These are phyloP conservation scores for Phoxinus phoxinus DNA, from an alignment of 2,113 vertebrate species.

Conservation along the genomic window DNA sequence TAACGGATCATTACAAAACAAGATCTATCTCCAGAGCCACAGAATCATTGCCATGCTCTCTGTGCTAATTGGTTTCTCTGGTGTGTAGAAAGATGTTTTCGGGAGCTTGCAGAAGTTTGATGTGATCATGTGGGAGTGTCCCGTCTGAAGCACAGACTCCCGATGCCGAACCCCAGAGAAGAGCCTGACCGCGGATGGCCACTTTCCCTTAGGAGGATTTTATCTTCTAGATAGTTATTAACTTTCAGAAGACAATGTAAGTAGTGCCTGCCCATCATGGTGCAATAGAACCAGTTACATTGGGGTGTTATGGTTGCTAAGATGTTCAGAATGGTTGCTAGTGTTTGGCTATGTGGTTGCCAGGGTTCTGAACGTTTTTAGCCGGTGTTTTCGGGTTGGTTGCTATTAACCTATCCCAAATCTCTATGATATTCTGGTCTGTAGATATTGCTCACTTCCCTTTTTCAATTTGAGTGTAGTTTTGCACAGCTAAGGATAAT, in stretches of 20 bases:
- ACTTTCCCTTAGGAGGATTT: background rate
- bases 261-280: too few species aligned
- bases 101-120: conserved; percentile 59
- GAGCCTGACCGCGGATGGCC: background rate
- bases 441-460: conserved; percentile 1
- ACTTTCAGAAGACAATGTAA: background rate
- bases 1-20: background rate
- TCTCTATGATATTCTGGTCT: background rate
- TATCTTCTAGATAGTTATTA: background rate
- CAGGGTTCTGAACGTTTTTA: background rate
- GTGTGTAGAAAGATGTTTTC: conserved; percentile 69
- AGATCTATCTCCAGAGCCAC: conserved; percentile 52
- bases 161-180: background rate
- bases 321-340: too few species aligned
- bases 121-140: conserved; percentile 15
- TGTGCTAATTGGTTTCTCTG: conserved; percentile 62
- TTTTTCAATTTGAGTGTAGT: background rate
- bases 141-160: conserved; percentile 42
- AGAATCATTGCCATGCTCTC: conserved; percentile 63
- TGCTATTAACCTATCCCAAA: background rate
- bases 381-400: background rate
- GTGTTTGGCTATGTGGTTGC: too few species aligned
- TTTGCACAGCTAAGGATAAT: too few species aligned
- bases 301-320: too few species aligned
- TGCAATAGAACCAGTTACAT: too few species aligned